Evolutionary conservation across 2,797 vertebrate genomes (phyloP).

Genomic region (Jordanella pulchra): DNA sequence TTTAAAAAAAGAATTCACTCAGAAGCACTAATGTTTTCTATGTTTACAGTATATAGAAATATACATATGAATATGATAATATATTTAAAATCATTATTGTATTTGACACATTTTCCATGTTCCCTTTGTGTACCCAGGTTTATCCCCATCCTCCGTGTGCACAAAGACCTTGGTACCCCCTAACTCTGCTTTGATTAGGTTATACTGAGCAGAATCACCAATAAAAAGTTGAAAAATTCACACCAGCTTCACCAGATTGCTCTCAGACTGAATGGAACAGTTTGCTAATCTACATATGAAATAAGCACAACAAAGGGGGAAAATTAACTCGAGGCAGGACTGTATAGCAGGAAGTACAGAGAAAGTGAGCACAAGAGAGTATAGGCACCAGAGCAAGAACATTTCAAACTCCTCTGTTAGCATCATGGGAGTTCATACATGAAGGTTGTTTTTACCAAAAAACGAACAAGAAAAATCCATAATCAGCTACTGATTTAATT

Average conservation of each 20-base stretch:
- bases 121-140: background rate
- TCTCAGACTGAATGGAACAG: slow-evolving; percentile 54
- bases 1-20: background rate
- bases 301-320: slow-evolving; percentile 54
- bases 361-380: slow-evolving; percentile 44
- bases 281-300: slow-evolving; percentile 69
- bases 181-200: slow-evolving; percentile 27
- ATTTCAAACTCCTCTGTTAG: slow-evolving; percentile 22
- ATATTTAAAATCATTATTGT: background rate
- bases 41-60: background rate
- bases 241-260: slow-evolving; percentile 39
- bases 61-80: background rate
- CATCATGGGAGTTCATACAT: slow-evolving; percentile 20
- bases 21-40: background rate
- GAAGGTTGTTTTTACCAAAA: slow-evolving; percentile 19
- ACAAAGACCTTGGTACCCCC: slow-evolving; percentile 11
- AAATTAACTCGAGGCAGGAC: slow-evolving; percentile 60
- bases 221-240: slow-evolving; percentile 58
- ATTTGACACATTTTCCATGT: background rate
- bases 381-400: slow-evolving; percentile 26
- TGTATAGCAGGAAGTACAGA: slow-evolving; percentile 47
- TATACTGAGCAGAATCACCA: slow-evolving; percentile 27
- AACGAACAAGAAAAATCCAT: slow-evolving; percentile 17
- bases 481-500: slow-evolving; percentile 18
- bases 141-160: slow-evolving; percentile 6